A percentile compares a stretch with the other conserved stretches of the same genome.
phyloP scores from a whole-genome alignment of 2,113 vertebrate species.

The Setophaga petechia region DNA sequence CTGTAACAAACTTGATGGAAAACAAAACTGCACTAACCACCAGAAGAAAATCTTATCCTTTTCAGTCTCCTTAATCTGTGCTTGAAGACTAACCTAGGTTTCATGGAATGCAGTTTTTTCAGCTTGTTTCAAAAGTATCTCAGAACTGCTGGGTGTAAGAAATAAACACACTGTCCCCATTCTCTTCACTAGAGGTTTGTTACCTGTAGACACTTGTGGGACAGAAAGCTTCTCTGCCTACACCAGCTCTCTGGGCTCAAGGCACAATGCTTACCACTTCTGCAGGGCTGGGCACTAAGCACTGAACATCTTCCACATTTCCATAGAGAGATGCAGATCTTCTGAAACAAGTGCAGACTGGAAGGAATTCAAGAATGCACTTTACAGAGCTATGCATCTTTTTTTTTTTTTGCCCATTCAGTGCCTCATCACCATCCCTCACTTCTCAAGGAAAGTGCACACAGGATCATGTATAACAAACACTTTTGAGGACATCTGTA shows the following conservation, averaged over 20 bases:
- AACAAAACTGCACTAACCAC: background rate
- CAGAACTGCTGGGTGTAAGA: background rate
- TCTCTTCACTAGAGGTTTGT: background rate
- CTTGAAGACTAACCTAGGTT: background rate
- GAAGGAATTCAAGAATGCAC: background rate
- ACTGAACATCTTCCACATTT: background rate
- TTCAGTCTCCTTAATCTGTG: background rate
- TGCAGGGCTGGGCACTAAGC: background rate
- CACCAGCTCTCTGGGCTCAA: background rate
- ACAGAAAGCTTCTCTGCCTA: background rate
- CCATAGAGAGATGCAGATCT: background rate
- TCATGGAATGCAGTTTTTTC: background rate
- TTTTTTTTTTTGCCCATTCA: background rate
- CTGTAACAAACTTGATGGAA: background rate
- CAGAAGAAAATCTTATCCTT: background rate
- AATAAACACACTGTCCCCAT: background rate
- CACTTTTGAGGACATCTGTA: background rate
- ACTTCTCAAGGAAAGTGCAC: background rate
- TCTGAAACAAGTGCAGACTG: background rate
- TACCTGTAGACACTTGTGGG: background rate
- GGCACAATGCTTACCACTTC: background rate
- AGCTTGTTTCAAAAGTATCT: background rate
- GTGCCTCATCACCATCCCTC: background rate
- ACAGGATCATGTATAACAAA: background rate
- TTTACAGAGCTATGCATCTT: background rate